Evolutionary conservation across 1,140 invertebrate genomes (phyloP).

Genomic region (Diprion similis): DNA sequence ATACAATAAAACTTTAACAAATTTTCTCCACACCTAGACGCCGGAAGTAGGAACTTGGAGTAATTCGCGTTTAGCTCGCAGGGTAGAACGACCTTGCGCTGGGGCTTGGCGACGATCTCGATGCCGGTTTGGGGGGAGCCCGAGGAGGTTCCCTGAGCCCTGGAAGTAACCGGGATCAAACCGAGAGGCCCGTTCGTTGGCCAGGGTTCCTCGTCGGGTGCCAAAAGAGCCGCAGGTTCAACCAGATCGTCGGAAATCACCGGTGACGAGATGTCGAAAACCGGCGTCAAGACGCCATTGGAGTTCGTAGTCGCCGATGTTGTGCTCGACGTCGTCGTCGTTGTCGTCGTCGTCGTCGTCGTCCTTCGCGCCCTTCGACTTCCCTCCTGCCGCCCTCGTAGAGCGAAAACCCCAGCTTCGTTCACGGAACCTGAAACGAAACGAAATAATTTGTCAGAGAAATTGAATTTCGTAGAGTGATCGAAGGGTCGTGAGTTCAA

Average conservation of each 20-base stretch:
- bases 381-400: constrained; percentile 54
- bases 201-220: constrained; percentile 52
- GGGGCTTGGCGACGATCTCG: constrained; percentile 55
- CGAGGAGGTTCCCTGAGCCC: constrained; percentile 29
- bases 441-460: constrained; percentile 28
- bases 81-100: constrained; percentile 54
- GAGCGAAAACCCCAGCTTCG: constrained; percentile 54
- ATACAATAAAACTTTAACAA: too few relatives aligned
- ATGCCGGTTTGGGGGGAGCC: constrained; percentile 44
- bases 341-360: constrained; percentile 41
- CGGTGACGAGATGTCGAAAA: not conserved
- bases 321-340: constrained; percentile 28
- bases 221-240: constrained; percentile 53
- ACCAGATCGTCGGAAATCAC: constrained; percentile 41
- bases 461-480: not conserved
- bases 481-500: not conserved
- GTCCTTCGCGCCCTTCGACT: constrained; percentile 49
- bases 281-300: not conserved
- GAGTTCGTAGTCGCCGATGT: constrained; percentile 36
- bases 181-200: constrained; percentile 44
- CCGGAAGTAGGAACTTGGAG: constrained; percentile 49
- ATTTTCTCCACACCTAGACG: constrained; percentile 42
- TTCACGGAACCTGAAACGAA: constrained; percentile 53
- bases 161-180: constrained; percentile 23
- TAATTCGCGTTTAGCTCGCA: constrained; percentile 58